These are phyloP conservation scores for Semnornis frantzii DNA, from an alignment of 2,113 vertebrate genomes.

Conservation along the genomic window DNA sequence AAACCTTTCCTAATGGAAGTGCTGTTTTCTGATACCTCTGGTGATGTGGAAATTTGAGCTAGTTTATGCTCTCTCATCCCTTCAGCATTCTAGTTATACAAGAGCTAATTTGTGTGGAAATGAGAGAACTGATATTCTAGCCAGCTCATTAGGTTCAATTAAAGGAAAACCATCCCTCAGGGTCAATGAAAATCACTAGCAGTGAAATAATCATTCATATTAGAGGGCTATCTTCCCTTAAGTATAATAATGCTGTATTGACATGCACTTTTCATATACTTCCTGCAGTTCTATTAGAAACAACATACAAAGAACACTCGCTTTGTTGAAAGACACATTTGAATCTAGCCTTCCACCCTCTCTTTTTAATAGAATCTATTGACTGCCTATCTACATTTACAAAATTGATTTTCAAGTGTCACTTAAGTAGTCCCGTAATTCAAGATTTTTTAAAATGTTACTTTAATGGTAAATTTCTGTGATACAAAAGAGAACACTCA, in stretches of 20 bases:
- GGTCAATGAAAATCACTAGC: not conserved
- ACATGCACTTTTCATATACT: not conserved
- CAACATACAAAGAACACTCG: not conserved
- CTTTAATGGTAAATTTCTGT: not conserved
- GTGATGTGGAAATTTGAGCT: not conserved
- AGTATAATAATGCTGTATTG: not conserved
- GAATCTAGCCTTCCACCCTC: not conserved
- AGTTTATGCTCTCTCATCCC: not conserved
- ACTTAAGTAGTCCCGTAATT: not conserved
- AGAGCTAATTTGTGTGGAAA: conserved; percentile 35
- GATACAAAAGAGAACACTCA: not conserved
- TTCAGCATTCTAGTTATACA: not conserved
- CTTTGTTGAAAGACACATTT: not conserved
- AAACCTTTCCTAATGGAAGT: not conserved
- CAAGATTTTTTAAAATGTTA: not conserved
- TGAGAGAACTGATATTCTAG: not conserved
- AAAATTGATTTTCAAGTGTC: not conserved
- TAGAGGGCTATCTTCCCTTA: not conserved
- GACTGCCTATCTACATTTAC: not conserved
- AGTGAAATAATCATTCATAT: not conserved
- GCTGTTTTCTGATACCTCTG: not conserved
- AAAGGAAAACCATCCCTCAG: conserved; percentile 4
- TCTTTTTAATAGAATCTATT: not conserved
- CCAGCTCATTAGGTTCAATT: conserved; percentile 30
- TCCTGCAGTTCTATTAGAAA: not conserved